Percentiles rank a stretch among this genome's conserved stretches.
phyloP scores from a whole-genome alignment of 2,888 invertebrate species.

The Mythimna vitellina region DNA sequence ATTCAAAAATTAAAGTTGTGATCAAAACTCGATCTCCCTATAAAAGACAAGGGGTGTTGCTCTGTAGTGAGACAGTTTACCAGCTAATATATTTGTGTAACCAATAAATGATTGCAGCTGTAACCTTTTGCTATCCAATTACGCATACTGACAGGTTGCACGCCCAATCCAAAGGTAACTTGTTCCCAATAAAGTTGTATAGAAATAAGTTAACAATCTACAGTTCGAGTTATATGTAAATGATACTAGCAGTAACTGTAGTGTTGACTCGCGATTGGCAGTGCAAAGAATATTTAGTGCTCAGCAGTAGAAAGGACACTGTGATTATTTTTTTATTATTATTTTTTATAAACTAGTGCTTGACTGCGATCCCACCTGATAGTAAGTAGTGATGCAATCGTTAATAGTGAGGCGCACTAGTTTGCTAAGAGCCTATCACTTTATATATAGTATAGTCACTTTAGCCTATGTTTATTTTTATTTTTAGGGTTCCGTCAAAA shows the following conservation, averaged over 20 bases:
- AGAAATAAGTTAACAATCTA: conserved; percentile 55
- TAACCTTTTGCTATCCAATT: conserved; percentile 46
- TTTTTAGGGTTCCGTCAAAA: too few relatives aligned
- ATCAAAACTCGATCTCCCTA: neutral
- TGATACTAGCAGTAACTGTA: conserved; percentile 39
- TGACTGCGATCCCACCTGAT: too few relatives aligned
- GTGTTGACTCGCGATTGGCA: conserved; percentile 38
- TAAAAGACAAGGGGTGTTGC: neutral
- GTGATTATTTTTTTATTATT: neutral
- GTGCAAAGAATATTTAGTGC: conserved; percentile 50
- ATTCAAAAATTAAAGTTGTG: too few relatives aligned
- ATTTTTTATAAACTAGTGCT: too few relatives aligned
- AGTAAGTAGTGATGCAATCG: too few relatives aligned
- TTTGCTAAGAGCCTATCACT: too few relatives aligned
- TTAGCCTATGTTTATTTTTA: too few relatives aligned
- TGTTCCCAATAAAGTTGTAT: conserved; percentile 52
- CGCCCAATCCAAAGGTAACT: conserved; percentile 21
- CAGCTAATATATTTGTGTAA: conserved; percentile 12
- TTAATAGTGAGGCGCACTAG: too few relatives aligned
- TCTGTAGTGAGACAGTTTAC: neutral
- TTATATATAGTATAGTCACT: too few relatives aligned
- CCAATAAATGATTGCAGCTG: conserved; percentile 6
- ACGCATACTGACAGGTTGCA: conserved; percentile 35
- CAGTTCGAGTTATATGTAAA: conserved; percentile 55
- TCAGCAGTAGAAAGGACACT: conserved; percentile 48